A percentile compares a stretch with the other conserved stretches of the same genome.
These are phyloP conservation scores for Enteromius trimaculatus DNA, from an alignment of 2,797 vertebrate species.

Conservation along the genomic window DNA sequence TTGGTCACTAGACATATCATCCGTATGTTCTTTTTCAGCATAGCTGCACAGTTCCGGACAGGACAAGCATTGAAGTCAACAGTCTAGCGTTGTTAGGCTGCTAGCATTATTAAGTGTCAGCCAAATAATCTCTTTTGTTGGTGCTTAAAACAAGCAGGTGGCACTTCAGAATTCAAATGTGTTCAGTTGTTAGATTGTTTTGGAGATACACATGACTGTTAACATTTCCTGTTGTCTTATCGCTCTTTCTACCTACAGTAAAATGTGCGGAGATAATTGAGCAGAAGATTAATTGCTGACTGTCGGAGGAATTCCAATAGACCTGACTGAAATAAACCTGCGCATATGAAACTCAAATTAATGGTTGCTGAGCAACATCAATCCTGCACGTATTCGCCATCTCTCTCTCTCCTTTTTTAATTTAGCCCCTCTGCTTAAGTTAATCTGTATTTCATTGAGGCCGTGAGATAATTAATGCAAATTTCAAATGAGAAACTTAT, in stretches of 20 bases:
- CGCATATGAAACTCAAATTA: conserved; percentile 48
- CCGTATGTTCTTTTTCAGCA: not conserved
- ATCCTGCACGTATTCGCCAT: conserved; percentile 49
- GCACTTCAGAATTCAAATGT: not conserved
- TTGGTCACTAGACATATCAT: not conserved
- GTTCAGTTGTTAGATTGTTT: conserved; percentile 21
- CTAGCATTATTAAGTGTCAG: not conserved
- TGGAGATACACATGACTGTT: conserved; percentile 17
- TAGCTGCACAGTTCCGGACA: not conserved
- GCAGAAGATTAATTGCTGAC: conserved; percentile 52
- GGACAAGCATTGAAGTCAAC: not conserved
- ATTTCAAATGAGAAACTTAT: conserved; percentile 68
- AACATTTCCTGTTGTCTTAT: conserved; percentile 33
- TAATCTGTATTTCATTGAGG: conserved; percentile 56
- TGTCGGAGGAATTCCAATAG: conserved; percentile 49
- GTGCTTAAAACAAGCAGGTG: not conserved
- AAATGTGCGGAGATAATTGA: conserved; percentile 46
- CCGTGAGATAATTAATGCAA: conserved; percentile 57
- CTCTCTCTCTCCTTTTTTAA: conserved; percentile 5
- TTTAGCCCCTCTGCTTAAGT: conserved; percentile 52
- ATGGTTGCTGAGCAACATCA: conserved; percentile 63
- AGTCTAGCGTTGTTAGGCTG: not conserved
- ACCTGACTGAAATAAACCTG: conserved; percentile 60
- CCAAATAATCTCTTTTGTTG: not conserved
- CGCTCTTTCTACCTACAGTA: conserved; percentile 32